Base-by-base conservation (phyloP, 2,888 invertebrate species). In the Hetaerina titia region DNA sequence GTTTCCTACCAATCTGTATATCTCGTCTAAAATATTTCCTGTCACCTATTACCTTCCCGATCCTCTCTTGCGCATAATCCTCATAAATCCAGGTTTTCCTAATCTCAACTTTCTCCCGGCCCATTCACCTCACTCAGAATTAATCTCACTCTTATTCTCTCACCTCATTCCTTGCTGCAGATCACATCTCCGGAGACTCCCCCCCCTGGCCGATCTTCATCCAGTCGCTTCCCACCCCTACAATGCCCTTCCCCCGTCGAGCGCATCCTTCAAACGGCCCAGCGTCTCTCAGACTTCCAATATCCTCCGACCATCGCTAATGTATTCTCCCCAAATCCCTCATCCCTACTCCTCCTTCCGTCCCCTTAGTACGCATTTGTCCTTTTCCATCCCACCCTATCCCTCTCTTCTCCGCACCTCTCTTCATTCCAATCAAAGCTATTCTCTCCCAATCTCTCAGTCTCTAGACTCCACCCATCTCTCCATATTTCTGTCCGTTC, bases 61-160 rank as follows among this genome's bases (percentile, higher is more conserved):
- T 57, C 19, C n/a, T n/a, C 11, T 89, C 58, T 58, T 58, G 58
- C 58, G 89, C 92, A 56, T 69, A 92, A 69, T 92, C 92, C 92
- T 92, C 92, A 60, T 92, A 92, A 92, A 92, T 92, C 69, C 92
- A n/a, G 11, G n/a, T 81, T 81, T 56, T 69, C 92, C 92, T 92
- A 56, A 81, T 81, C 81, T 81, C 81, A 81, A 92, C 92, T 92
- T 56, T 92, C 92, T 92, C 92, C 13, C 56, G 69, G 45, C 9
- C 69, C 69, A 56, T 74, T 92, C 92, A 81, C 25, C 89, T 89
- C 89, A 45, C 92, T 92, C 74, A 31, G 56, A 69, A 92, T 74
- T 92, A 90, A 90, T 90, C 90, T 90, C 90, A 45, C 63, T 92
- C 45, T 56, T 57, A 19, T 89, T 58, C 56, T 69, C 74, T 56